phyloP scores from a whole-genome alignment of 2,113 vertebrate genomes.

The Atractosteus spatula region DNA sequence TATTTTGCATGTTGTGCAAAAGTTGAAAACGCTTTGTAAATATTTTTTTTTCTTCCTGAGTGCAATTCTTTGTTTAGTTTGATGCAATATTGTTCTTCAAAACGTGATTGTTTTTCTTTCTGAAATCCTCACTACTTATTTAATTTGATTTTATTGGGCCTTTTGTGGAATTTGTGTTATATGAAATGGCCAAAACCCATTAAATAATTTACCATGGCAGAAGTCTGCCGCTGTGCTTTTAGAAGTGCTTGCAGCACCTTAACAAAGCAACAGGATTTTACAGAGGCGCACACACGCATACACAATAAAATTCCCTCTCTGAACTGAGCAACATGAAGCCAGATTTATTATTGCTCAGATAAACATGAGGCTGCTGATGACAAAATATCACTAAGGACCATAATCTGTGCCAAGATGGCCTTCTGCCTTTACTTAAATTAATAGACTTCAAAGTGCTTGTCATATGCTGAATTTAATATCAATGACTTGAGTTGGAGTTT shows the following conservation, averaged over 20 bases:
- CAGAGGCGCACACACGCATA: not conserved
- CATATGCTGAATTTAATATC: not conserved
- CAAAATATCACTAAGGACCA: not conserved
- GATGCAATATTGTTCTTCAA: not conserved
- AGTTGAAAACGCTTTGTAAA: too few relatives aligned
- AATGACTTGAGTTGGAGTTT: not conserved
- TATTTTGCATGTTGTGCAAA: too few relatives aligned
- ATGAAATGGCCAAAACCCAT: not conserved
- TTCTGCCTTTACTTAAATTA: too few relatives aligned
- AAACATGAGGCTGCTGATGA: not conserved
- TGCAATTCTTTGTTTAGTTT: slow-evolving; percentile 5
- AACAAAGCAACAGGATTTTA: not conserved
- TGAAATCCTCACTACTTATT: slow-evolving; percentile 7
- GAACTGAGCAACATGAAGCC: not conserved
- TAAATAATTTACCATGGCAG: not conserved
- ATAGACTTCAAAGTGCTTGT: not conserved
- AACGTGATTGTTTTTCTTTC: not conserved
- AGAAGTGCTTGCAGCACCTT: slow-evolving; percentile 1
- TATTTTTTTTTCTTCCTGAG: not conserved
- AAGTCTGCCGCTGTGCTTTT: slow-evolving; percentile 2
- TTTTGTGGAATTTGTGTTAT: slow-evolving; percentile 13
- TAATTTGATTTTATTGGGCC: slow-evolving; percentile 3
- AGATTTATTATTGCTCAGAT: too few relatives aligned
- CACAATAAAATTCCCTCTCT: not conserved
- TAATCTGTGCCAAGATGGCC: too few relatives aligned